These are phyloP conservation scores for Pelodiscus sinensis DNA, from an alignment of 2,113 vertebrate genomes.

Conservation along the genomic window DNA sequence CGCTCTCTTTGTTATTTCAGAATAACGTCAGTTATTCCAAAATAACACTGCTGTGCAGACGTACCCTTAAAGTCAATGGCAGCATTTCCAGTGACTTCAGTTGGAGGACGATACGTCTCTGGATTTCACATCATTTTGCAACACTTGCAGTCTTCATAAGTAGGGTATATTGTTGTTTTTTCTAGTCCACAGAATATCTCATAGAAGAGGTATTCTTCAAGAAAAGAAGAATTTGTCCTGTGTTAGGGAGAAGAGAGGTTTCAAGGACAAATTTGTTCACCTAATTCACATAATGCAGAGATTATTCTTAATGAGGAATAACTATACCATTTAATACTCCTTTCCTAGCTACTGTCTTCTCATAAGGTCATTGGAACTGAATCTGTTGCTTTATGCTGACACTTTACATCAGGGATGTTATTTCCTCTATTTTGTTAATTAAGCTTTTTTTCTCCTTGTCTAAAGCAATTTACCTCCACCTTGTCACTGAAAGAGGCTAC, in stretches of 20 bases:
- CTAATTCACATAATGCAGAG: not conserved
- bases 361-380: conserved; percentile 18
- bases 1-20: too few relatives aligned
- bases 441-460: conserved; percentile 13
- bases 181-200: not conserved
- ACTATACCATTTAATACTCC: not conserved
- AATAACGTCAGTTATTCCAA: too few relatives aligned
- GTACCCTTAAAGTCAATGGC: not conserved
- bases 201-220: not conserved
- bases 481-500: conserved; percentile 57
- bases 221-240: not conserved
- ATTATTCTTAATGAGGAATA: conserved; percentile 30
- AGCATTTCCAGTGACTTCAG: not conserved
- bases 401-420: conserved; percentile 13
- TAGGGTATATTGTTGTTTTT: not conserved
- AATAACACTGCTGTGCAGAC: too few relatives aligned
- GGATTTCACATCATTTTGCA: not conserved
- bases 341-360: conserved; percentile 13
- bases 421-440: conserved; percentile 43
- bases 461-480: conserved; percentile 47
- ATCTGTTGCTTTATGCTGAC: conserved; percentile 42
- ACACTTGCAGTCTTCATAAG: not conserved
- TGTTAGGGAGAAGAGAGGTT: not conserved
- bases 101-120: not conserved
- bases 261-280: conserved; percentile 12